These are phyloP conservation scores for Abscondita cerata DNA, from an alignment of 2,888 invertebrate genomes.

Conservation along the genomic window DNA sequence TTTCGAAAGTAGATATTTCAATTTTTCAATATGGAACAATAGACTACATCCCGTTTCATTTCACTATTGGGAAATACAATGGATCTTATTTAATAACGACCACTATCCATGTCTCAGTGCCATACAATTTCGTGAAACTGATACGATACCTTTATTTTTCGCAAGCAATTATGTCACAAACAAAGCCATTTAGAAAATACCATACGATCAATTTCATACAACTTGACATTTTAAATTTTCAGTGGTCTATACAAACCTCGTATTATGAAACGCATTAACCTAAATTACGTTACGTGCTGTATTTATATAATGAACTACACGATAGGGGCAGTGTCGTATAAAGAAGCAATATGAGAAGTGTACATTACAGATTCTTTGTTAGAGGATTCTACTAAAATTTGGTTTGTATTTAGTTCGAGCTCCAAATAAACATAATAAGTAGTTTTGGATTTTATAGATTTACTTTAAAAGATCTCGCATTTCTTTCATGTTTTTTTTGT, in stretches of 20 bases:
- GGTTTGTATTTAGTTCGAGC: slow-evolving; percentile 15
- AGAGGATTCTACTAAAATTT: slow-evolving; percentile 8
- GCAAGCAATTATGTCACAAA: slow-evolving; percentile 42
- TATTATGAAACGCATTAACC: slow-evolving; percentile 15
- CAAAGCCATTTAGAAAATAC: slow-evolving; percentile 41
- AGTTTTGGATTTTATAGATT: background rate
- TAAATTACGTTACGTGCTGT: slow-evolving; percentile 17
- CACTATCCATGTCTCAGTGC: slow-evolving; percentile 36
- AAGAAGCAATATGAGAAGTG: slow-evolving; percentile 28
- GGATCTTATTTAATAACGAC: slow-evolving; percentile 25
- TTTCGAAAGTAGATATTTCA: slow-evolving; percentile 1
- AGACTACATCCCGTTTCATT: slow-evolving; percentile 3
- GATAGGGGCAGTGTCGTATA: slow-evolving; percentile 31
- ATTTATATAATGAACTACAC: slow-evolving; percentile 18
- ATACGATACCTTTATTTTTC: slow-evolving; percentile 39
- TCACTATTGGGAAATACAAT: slow-evolving; percentile 9
- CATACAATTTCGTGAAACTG: slow-evolving; percentile 37
- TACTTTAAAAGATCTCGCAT: slow-evolving; percentile 2
- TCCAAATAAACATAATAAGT: slow-evolving; percentile 10
- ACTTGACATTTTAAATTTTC: slow-evolving; percentile 36
- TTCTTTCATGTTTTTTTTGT: too few relatives aligned
- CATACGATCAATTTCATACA: slow-evolving; percentile 38
- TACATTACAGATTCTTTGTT: slow-evolving; percentile 30
- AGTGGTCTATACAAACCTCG: slow-evolving; percentile 20
- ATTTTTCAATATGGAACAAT: slow-evolving; percentile 6